Evolutionary conservation across 2,113 vertebrate genomes (phyloP).

Genomic region (Verasper variegatus): DNA sequence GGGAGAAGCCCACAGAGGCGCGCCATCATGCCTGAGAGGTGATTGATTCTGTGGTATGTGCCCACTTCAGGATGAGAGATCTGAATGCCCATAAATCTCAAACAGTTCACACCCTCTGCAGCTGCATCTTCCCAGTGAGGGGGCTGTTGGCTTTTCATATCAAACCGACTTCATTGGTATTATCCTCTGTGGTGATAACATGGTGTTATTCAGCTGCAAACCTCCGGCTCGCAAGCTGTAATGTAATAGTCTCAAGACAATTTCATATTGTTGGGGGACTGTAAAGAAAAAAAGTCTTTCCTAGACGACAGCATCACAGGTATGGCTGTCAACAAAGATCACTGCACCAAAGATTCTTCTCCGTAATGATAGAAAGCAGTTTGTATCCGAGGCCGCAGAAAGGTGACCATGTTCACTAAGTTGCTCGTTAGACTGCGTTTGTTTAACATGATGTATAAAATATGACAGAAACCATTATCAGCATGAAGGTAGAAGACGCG

Average conservation of each 20-base stretch:
- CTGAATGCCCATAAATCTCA: constrained; percentile 19
- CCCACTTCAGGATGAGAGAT: constrained; percentile 33
- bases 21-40: not conserved
- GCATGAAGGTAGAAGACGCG: constrained; percentile 10
- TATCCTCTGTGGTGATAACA: not conserved
- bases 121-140: not conserved
- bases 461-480: constrained; percentile 6
- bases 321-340: not conserved
- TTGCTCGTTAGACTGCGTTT: not conserved
- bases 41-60: constrained; percentile 33
- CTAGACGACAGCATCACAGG: too few relatives aligned
- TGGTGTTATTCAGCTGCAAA: not conserved
- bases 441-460: not conserved
- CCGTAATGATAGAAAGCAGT: not conserved
- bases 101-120: constrained; percentile 20
- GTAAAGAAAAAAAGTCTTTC: not conserved
- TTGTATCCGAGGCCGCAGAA: not conserved
- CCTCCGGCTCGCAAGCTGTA: too few relatives aligned
- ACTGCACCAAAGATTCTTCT: not conserved
- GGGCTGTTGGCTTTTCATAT: not conserved
- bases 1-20: not conserved
- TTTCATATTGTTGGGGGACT: not conserved
- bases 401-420: not conserved
- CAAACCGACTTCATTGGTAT: not conserved
- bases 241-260: too few relatives aligned